Evolutionary conservation across 1,140 invertebrate genomes (phyloP).

Genomic region (Zaprionus camerounensis): DNA sequence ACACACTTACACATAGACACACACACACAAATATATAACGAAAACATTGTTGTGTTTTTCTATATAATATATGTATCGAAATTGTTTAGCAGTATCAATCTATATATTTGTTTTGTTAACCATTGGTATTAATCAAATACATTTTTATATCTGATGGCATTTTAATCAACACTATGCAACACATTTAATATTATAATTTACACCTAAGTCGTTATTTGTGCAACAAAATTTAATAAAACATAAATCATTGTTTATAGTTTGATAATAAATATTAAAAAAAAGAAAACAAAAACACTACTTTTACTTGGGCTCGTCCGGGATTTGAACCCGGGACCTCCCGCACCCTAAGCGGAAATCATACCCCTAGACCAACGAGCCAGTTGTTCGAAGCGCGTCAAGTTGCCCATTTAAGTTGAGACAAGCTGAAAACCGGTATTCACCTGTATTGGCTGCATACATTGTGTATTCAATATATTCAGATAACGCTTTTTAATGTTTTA

Average conservation of each 20-base stretch:
- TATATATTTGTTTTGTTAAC: constrained; percentile 75
- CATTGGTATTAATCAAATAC: constrained; percentile 72
- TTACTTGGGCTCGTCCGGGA: constrained; percentile 86
- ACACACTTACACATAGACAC: constrained; percentile 8
- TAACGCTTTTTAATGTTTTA: no score
- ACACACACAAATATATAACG: constrained; percentile 7
- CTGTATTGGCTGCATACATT: no score
- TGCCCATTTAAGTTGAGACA: neutral
- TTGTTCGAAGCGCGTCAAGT: constrained; percentile 13
- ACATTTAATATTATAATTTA: constrained; percentile 78
- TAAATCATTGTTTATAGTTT: constrained; percentile 70
- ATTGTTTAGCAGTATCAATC: constrained; percentile 51
- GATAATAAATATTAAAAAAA: constrained; percentile 33
- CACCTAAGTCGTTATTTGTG: constrained; percentile 78
- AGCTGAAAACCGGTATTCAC: constrained; percentile 1
- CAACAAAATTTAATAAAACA: constrained; percentile 70
- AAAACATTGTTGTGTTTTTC: constrained; percentile 24
- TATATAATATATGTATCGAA: constrained; percentile 22
- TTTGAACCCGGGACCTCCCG: constrained; percentile 88
- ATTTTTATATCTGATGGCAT: constrained; percentile 61
- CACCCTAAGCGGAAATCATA: constrained; percentile 88
- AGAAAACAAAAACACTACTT: constrained; percentile 31
- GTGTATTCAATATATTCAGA: neutral
- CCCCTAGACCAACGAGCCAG: constrained; percentile 87
- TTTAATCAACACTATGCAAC: constrained; percentile 59